Evolutionary conservation across 2,888 invertebrate genomes (phyloP).

Genomic region (Fragum fragum): DNA sequence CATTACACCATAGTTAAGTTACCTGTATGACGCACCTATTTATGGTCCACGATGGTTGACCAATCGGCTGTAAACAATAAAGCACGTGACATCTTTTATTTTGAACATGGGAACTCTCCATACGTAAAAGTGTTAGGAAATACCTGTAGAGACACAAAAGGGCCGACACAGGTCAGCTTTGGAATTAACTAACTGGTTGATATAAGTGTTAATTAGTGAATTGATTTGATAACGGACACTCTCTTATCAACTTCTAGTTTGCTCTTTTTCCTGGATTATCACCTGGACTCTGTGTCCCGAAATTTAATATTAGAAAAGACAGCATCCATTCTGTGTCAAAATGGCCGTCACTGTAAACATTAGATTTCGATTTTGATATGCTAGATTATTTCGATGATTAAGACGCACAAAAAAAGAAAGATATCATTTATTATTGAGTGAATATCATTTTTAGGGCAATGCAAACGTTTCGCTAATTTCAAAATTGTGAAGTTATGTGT

Average conservation of each 20-base stretch:
- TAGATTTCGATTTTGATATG: not conserved
- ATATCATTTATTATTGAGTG: not conserved
- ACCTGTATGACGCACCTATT: constrained; percentile 56
- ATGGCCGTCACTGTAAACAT: constrained; percentile 52
- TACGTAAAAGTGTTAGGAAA: constrained; percentile 33
- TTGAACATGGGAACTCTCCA: constrained; percentile 35
- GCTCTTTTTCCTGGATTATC: not conserved
- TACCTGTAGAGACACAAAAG: constrained; percentile 33
- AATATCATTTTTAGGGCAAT: not conserved
- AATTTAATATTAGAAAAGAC: constrained; percentile 19
- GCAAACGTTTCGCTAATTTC: not conserved
- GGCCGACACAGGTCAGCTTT: not conserved
- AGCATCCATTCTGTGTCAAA: constrained; percentile 43
- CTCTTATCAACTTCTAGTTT: not conserved
- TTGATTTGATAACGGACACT: not conserved
- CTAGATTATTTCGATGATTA: too few species aligned
- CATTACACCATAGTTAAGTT: not conserved
- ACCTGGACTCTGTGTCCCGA: constrained; percentile 2
- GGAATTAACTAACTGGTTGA: not conserved
- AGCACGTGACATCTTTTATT: constrained; percentile 58
- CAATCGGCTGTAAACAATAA: constrained; percentile 42
- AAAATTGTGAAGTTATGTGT: constrained; percentile 17
- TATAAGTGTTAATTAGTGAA: not conserved
- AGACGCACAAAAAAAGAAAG: not conserved
- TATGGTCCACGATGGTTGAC: constrained; percentile 52